phyloP scores from a whole-genome alignment of 1,140 invertebrate species.

The Meloidogyne exigua region DNA sequence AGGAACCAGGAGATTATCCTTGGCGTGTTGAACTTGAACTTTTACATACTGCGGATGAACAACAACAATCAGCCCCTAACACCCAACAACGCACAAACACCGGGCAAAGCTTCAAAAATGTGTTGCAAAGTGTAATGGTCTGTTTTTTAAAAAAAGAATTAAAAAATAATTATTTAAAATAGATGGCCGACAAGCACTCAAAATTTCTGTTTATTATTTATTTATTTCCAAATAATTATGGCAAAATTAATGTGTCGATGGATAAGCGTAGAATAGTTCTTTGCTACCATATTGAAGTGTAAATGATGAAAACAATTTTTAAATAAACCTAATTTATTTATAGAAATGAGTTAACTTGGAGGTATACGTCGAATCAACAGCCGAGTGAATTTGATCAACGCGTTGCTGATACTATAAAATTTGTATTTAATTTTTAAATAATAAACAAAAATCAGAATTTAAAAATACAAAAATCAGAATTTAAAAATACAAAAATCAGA shows the following conservation, averaged over 20 bases:
- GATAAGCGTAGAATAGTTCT: not conserved
- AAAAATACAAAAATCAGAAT: no score
- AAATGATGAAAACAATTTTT: not conserved
- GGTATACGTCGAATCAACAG: no score
- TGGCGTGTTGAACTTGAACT: constrained; percentile 7
- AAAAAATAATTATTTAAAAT: not conserved
- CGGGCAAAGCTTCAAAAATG: not conserved
- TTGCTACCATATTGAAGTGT: not conserved
- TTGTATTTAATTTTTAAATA: no score
- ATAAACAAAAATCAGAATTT: no score
- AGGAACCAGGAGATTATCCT: not conserved
- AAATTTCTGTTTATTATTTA: constrained; percentile 18
- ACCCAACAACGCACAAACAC: not conserved
- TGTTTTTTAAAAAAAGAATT: not conserved
- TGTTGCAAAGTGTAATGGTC: not conserved
- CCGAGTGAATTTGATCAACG: no score
- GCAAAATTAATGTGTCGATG: not conserved
- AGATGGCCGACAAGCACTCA: constrained; percentile 11
- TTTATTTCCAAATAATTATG: not conserved
- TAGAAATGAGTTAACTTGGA: no score
- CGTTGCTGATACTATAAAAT: no score
- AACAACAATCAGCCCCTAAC: not conserved
- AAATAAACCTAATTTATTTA: no score
- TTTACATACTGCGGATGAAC: constrained; percentile 2
- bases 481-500: no score